phyloP scores from a whole-genome alignment of 2,113 vertebrate species.

The Vulpes lagopus region DNA sequence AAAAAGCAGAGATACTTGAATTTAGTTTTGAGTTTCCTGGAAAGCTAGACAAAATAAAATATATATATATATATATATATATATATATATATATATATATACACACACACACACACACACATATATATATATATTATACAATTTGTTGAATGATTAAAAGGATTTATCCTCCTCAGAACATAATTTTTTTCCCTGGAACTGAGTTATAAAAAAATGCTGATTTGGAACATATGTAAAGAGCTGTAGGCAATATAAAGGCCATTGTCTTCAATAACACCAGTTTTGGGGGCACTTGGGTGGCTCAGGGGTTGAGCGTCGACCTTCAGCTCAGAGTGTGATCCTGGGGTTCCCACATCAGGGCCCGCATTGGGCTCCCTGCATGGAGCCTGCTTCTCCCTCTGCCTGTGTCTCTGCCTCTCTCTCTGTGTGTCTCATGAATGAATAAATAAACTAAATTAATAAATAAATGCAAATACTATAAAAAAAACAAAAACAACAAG shows the following conservation, averaged over 20 bases:
- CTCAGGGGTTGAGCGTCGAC: no score
- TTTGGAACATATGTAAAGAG: neutral
- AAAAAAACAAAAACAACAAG: no score
- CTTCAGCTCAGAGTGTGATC: no score
- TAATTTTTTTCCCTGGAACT: neutral
- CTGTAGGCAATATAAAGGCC: neutral
- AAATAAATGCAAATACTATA: no score
- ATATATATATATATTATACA: neutral
- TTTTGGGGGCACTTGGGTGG: neutral
- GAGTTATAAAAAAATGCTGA: neutral
- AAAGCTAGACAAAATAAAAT: neutral
- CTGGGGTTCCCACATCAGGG: no score
- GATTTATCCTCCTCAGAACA: neutral
- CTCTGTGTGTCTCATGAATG: no score
- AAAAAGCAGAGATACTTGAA: slow-evolving; percentile 28
- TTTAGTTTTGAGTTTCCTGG: slow-evolving; percentile 53
- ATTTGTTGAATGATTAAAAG: slow-evolving; percentile 37
- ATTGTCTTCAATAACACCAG: neutral
- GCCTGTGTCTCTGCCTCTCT: no score
- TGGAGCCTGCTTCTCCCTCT: no score
- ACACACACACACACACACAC: neutral
- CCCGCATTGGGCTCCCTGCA: no score
- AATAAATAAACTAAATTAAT: no score
- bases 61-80: neutral
- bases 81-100: neutral